These are phyloP conservation scores for Caenorhabditis japonica DNA, from an alignment of 2,888 invertebrate genomes.

Conservation along the genomic window DNA sequence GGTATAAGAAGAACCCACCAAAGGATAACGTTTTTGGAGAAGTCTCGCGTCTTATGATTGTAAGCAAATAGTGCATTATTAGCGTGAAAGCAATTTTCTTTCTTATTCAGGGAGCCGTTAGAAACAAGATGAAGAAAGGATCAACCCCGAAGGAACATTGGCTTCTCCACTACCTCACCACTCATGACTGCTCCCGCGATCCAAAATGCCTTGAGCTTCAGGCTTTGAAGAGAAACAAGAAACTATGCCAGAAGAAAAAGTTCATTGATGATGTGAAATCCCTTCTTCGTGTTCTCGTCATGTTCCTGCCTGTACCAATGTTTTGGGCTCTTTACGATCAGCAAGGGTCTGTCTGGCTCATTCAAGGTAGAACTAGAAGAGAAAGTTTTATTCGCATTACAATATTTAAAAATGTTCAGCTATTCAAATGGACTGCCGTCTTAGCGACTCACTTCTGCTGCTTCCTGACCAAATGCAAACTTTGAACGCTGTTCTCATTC, in stretches of 20 bases:
- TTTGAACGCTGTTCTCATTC: conserved; percentile 79
- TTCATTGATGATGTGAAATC: conserved; percentile 72
- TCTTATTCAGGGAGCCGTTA: conserved; percentile 60
- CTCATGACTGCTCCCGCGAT: conserved; percentile 67
- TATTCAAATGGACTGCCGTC: conserved; percentile 73
- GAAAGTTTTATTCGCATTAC: no score
- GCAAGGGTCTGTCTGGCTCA: conserved; percentile 92
- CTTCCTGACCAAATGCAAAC: conserved; percentile 74
- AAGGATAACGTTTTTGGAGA: conserved; percentile 87
- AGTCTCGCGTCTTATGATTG: conserved; percentile 85
- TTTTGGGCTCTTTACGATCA: conserved; percentile 98
- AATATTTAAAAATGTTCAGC: no score
- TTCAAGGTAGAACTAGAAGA: conserved; percentile 88
- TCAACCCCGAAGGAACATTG: conserved; percentile 66
- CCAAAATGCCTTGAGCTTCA: conserved; percentile 57
- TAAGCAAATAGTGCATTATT: no score
- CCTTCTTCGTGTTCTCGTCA: conserved; percentile 71
- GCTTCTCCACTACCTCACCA: conserved; percentile 71
- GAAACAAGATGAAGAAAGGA: conserved; percentile 60
- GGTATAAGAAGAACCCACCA: conserved; percentile 86
- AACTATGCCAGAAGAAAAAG: conserved; percentile 61
- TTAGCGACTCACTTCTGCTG: conserved; percentile 62
- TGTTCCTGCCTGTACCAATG: conserved; percentile 83
- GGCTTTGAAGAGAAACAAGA: conserved; percentile 55
- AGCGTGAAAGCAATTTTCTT: no score